Evolutionary conservation across 2,888 invertebrate species (phyloP), one percentile per base, ranked within the genome.

Genomic region (Sclerodermus sp.): DNA sequence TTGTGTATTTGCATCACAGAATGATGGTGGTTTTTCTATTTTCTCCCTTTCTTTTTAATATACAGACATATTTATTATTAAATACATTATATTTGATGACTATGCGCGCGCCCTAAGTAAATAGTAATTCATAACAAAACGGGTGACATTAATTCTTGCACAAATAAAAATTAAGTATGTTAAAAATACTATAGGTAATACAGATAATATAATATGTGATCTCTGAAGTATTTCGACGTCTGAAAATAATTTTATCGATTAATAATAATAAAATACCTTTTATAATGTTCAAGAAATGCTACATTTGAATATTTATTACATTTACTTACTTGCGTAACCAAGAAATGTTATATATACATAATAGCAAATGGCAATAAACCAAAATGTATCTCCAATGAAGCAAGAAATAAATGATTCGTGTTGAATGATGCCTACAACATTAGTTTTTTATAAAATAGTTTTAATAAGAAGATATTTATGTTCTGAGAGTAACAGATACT

Each of bases 271-370:
- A 36, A n/a, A n/a, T n/a, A n/a, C n/a, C n/a, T n/a, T n/a, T n/a
- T n/a, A n/a, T n/a, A n/a, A 42, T 23, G 14, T 15, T 37, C 37
- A 34, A 16, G 13, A n/a, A n/a, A n/a, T n/a, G n/a, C 39, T 12
- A 8, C n/a, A 34, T 34, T 3, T 34, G 30, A 18, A 15, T 13
- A 34, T 16, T n/a, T 18, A 42, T 36, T 37, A 43, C 17, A 14
- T 49, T 5, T 64, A 85, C 89, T 87, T 73, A 92, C 91, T 91
- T 79, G 91, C 95, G 74, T 97, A 98, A 62, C 98, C 98, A 51
- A 98, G 83, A 80, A 98, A 98, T 31, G 97, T 96, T 68, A 98
- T 96, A 78, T 98, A 98, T 57, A 96, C 82, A 76, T 98, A 98
- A 80, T 98, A 98, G 51, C 89, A 83, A 54, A 91, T 81, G 4